A percentile compares a stretch with the other conserved stretches of the same genome.
Evolutionary conservation across 2,888 invertebrate species (phyloP).

Genomic region (Meandrusa payeni): DNA sequence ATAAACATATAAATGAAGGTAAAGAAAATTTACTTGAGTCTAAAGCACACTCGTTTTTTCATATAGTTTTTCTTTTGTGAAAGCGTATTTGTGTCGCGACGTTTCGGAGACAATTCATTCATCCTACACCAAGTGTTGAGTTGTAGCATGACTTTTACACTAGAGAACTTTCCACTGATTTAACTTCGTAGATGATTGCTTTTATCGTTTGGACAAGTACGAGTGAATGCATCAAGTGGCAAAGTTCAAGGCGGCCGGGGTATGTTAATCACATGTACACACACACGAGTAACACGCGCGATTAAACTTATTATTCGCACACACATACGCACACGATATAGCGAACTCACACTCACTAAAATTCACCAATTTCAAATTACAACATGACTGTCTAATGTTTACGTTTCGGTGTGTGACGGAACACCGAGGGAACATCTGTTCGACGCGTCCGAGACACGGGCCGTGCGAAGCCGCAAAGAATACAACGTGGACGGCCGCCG

Average conservation of each 20-base stretch:
- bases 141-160: too few relatives aligned
- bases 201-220: conserved; percentile 12
- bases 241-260: conserved; percentile 42
- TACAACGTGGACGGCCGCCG: conserved; percentile 37
- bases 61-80: too few relatives aligned
- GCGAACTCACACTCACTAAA: not conserved
- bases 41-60: too few relatives aligned
- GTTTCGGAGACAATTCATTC: too few relatives aligned
- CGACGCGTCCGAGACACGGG: conserved; percentile 32
- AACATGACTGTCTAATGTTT: not conserved
- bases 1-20: too few relatives aligned
- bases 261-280: conserved; percentile 25
- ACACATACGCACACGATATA: conserved; percentile 18
- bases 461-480: conserved; percentile 35
- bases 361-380: conserved; percentile 2
- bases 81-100: too few relatives aligned
- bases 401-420: conserved; percentile 14
- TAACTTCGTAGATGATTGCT: conserved; percentile 8
- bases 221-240: conserved; percentile 36
- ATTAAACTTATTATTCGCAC: conserved; percentile 29
- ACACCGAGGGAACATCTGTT: conserved; percentile 39
- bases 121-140: too few relatives aligned
- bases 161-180: conserved; percentile 10
- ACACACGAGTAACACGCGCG: conserved; percentile 16
- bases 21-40: too few relatives aligned